Conservation (phyloP, 2,113 vertebrate species). For the Mustela lutreola region DNA sequence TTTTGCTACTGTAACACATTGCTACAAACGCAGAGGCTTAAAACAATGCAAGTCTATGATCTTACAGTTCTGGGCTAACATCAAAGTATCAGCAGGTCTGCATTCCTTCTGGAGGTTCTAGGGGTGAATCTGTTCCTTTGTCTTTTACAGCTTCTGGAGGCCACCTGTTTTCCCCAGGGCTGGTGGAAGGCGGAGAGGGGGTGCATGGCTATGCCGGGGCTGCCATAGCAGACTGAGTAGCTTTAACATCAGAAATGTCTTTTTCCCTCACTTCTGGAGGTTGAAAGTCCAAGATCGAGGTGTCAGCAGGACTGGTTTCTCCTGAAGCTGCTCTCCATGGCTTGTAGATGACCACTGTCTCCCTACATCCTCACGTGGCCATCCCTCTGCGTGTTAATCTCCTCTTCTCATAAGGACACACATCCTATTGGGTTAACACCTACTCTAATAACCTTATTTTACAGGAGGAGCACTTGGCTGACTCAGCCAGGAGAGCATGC, state of each 20-base stretch:
- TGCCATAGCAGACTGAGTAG: rapidly evolving
- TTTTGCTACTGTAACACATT: background rate
- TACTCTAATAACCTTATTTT: background rate
- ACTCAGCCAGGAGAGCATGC: background rate
- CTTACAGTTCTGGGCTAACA: background rate
- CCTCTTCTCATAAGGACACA: background rate
- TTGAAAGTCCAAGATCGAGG: background rate
- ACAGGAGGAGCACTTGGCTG: background rate
- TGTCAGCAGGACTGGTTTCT: background rate
- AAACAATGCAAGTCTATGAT: background rate
- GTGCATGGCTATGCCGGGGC: background rate
- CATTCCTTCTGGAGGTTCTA: background rate
- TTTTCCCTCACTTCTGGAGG: background rate
- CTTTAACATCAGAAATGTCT: background rate
- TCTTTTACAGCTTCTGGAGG: background rate
- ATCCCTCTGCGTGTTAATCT: background rate
- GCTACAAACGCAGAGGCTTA: background rate
- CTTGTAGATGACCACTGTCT: background rate
- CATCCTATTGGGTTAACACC: background rate
- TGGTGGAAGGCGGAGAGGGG: background rate
- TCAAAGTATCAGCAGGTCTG: background rate
- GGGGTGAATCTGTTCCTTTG: background rate
- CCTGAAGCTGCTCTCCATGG: background rate
- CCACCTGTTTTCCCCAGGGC: background rate
- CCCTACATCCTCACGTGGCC: background rate